A percentile compares a stretch with the other conserved stretches of the same genome.
These are phyloP conservation scores for Drosophila novamexicana DNA, from an alignment of 1,140 invertebrate genomes.

Conservation along the genomic window DNA sequence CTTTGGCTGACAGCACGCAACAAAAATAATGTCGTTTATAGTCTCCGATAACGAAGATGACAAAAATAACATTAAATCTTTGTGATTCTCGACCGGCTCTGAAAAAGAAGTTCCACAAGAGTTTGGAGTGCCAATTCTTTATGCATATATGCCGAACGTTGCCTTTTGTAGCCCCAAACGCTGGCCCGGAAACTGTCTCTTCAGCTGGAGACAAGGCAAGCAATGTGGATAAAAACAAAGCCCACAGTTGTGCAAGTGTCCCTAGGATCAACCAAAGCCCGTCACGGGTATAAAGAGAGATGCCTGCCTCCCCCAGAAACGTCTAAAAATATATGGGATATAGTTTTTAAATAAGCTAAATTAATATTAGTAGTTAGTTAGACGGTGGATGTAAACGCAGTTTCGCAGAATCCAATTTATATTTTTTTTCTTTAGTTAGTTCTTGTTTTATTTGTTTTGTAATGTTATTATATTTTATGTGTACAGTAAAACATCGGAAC, in stretches of 20 bases:
- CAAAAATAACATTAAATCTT: conserved; percentile 16
- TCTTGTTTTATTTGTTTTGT: too few relatives aligned
- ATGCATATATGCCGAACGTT: too few relatives aligned
- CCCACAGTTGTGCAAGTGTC: conserved; percentile 9
- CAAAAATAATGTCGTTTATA: conserved; percentile 64
- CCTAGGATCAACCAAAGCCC: conserved; percentile 41
- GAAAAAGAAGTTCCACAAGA: conserved; percentile 22
- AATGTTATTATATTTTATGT: too few relatives aligned
- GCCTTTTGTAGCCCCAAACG: conserved; percentile 37
- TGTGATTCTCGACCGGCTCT: conserved; percentile 42
- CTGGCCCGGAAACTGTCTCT: conserved; percentile 46
- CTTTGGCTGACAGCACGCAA: conserved; percentile 63
- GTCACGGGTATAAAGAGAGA: conserved; percentile 25
- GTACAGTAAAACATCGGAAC: too few relatives aligned
- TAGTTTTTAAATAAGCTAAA: too few relatives aligned
- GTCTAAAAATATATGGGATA: not conserved
- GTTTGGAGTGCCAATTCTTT: not conserved
- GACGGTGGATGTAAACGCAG: too few relatives aligned
- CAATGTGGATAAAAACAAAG: conserved; percentile 16
- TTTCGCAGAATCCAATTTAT: too few relatives aligned
- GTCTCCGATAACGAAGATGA: conserved; percentile 55
- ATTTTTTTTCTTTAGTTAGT: too few relatives aligned
- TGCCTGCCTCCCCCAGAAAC: not conserved
- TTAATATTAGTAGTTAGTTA: too few relatives aligned
- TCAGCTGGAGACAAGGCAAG: conserved; percentile 16